phyloP scores from a whole-genome alignment of 2,888 invertebrate species.

The Nemoura dubitans region DNA sequence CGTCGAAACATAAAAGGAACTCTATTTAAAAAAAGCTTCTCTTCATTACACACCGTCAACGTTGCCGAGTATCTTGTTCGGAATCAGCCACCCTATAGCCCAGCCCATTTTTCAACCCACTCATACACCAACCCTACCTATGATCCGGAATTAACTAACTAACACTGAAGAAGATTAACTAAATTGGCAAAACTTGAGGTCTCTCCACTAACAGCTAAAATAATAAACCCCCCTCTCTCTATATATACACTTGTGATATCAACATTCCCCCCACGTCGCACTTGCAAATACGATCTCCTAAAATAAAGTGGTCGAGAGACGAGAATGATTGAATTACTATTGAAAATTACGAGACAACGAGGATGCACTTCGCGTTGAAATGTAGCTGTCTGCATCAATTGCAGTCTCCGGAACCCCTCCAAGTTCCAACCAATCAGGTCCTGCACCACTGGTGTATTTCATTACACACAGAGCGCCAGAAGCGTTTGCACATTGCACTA shows the following conservation, averaged over 20 bases:
- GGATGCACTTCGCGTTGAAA: not conserved
- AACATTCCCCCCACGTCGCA: not conserved
- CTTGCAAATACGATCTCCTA: not conserved
- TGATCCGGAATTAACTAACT: not conserved
- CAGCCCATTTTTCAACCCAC: not conserved
- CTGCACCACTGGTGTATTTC: not conserved
- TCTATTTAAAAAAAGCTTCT: not conserved
- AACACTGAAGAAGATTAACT: not conserved
- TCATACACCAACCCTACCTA: not conserved
- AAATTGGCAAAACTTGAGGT: not conserved
- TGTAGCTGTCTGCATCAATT: not conserved
- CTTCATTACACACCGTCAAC: not conserved
- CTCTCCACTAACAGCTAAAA: not conserved
- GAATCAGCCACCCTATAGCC: not conserved
- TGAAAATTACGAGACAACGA: not conserved
- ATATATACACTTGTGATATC: not conserved
- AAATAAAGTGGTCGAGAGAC: not conserved
- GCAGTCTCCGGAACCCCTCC: not conserved
- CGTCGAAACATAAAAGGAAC: not conserved
- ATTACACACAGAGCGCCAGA: not conserved
- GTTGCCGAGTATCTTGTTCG: not conserved
- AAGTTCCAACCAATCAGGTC: not conserved
- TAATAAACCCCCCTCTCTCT: not conserved
- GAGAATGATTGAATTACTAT: not conserved
- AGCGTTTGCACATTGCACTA: not conserved